Evolutionary conservation across 2,797 vertebrate species (phyloP).

Genomic region (Columba guinea): DNA sequence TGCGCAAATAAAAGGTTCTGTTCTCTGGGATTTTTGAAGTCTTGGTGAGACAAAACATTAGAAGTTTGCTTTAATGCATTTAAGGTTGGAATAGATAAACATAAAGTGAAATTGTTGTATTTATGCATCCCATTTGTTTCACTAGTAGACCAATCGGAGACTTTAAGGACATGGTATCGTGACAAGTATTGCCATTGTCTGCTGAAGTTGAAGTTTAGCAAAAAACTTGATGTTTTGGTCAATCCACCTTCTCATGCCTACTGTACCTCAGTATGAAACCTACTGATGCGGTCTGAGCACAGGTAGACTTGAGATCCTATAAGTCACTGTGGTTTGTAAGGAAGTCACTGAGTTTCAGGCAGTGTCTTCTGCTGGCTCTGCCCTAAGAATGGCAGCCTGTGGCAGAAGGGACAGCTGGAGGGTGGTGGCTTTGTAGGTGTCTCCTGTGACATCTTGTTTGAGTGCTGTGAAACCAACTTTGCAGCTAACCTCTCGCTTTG

Average conservation of each 20-base stretch:
- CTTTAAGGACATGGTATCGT: not conserved
- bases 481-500: rapidly evolving
- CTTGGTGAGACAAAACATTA: not conserved
- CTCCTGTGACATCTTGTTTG: not conserved
- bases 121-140: not conserved
- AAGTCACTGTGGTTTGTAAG: not conserved
- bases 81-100: not conserved
- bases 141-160: not conserved
- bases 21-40: not conserved
- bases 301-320: not conserved
- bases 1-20: not conserved
- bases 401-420: not conserved
- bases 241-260: not conserved
- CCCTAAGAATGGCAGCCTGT: not conserved
- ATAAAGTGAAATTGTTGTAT: not conserved
- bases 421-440: not conserved
- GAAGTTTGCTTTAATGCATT: not conserved
- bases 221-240: not conserved
- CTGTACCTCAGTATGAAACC: not conserved
- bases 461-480: not conserved
- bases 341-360: not conserved
- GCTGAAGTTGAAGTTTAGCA: not conserved
- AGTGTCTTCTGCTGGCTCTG: not conserved
- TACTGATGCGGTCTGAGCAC: not conserved
- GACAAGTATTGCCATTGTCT: not conserved